Evolutionary conservation across 2,113 vertebrate genomes (phyloP).

Genomic region (Microcebus tavaratra): DNA sequence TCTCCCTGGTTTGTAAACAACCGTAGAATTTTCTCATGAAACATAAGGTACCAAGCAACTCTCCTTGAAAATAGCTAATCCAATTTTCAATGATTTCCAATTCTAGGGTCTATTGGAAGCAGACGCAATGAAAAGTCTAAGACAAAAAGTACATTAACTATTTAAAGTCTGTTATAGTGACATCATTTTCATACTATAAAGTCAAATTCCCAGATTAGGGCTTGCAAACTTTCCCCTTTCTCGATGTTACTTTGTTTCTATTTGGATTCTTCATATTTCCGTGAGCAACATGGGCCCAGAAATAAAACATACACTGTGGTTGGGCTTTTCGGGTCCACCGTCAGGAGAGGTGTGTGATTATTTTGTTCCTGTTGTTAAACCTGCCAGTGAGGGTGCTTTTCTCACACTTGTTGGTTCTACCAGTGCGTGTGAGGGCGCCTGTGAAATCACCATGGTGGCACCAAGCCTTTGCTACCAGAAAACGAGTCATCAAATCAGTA

Average conservation of each 20-base stretch:
- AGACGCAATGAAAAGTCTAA: not conserved
- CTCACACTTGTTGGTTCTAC: not conserved
- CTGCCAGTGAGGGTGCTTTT: not conserved
- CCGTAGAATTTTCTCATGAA: slow-evolving; percentile 20
- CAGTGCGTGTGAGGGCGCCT: not conserved
- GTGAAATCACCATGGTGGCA: not conserved
- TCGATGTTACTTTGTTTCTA: not conserved
- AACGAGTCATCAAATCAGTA: not conserved
- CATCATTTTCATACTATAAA: not conserved
- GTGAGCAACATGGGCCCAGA: not conserved
- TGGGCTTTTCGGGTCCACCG: not conserved
- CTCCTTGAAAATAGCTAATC: not conserved
- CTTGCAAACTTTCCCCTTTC: not conserved
- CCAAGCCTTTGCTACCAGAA: not conserved
- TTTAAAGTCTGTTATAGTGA: not conserved
- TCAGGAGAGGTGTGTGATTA: not conserved
- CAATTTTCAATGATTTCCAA: not conserved
- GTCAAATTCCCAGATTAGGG: not conserved
- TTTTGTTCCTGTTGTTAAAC: not conserved
- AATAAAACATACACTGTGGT: not conserved
- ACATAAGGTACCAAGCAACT: not conserved
- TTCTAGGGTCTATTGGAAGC: not conserved
- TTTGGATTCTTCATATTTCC: not conserved
- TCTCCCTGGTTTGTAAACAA: slow-evolving; percentile 14
- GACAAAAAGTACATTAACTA: not conserved